Evolutionary conservation across 2,113 vertebrate genomes (phyloP).

Genomic region (Alligator mississippiensis): DNA sequence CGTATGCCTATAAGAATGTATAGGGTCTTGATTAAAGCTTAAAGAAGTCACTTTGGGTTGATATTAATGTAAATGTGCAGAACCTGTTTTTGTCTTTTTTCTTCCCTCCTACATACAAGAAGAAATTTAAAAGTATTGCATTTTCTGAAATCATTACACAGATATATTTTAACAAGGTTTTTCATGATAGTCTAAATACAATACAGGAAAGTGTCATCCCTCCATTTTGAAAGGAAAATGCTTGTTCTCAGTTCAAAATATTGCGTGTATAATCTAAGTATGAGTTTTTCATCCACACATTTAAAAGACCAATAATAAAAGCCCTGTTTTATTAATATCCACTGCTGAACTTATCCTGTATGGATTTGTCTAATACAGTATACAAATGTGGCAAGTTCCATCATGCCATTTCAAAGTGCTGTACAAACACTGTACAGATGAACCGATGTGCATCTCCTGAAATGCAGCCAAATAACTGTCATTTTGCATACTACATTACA

Average conservation of each 20-base stretch:
- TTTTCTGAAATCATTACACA: not conserved
- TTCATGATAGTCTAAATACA: not conserved
- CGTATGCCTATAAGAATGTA: not conserved
- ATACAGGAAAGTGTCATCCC: not conserved
- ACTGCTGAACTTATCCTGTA: too few relatives aligned
- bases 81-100: not conserved
- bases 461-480: not conserved
- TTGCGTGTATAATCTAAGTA: not conserved
- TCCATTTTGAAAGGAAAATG: not conserved
- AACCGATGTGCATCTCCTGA: not conserved
- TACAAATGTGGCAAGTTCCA: not conserved
- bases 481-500: not conserved
- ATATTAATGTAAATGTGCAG: not conserved
- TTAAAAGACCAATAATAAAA: not conserved
- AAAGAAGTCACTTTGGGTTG: not conserved
- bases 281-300: not conserved
- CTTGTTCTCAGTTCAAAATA: not conserved
- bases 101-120: not conserved
- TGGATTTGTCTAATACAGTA: not conserved
- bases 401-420: not conserved
- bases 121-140: not conserved
- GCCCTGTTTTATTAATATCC: accelerated
- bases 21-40: not conserved
- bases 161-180: not conserved
- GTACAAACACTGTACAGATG: not conserved